These are phyloP conservation scores for Cyanocitta stelleri DNA, from an alignment of 2,113 vertebrate species.

Conservation along the genomic window DNA sequence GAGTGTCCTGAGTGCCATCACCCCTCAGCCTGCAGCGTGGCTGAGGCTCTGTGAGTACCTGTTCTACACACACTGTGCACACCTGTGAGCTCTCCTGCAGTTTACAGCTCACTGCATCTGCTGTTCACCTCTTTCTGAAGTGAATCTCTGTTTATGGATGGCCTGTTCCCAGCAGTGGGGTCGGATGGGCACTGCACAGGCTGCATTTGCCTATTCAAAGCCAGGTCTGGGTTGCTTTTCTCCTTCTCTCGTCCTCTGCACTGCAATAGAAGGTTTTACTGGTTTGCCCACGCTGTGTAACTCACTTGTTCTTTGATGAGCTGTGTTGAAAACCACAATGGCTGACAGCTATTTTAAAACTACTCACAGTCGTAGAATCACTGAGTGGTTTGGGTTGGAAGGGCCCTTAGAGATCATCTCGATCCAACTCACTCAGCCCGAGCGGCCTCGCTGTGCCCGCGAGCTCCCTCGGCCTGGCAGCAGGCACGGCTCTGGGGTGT, in stretches of 20 bases:
- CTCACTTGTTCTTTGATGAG: neutral
- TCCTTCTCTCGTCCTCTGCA: neutral
- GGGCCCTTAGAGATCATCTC: neutral
- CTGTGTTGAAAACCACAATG: neutral
- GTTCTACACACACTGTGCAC: accelerated
- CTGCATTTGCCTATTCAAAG: neutral
- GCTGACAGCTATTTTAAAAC: neutral
- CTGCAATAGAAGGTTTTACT: neutral
- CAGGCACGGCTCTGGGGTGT: neutral
- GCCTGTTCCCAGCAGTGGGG: neutral
- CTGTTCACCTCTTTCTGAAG: neutral
- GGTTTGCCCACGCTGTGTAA: neutral
- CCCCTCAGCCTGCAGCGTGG: neutral
- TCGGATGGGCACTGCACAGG: neutral
- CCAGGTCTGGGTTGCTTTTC: neutral
- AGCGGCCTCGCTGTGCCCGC: neutral
- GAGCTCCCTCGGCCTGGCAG: neutral
- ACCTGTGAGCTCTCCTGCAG: neutral
- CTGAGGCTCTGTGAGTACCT: accelerated
- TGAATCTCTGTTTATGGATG: neutral
- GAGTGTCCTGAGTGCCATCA: neutral
- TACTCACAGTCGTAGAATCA: accelerated
- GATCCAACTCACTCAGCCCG: neutral
- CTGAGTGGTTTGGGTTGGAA: neutral
- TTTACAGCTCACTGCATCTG: accelerated